Evolutionary conservation across 1,140 invertebrate species (phyloP).

Genomic region (Dendroctonus ponderosae): DNA sequence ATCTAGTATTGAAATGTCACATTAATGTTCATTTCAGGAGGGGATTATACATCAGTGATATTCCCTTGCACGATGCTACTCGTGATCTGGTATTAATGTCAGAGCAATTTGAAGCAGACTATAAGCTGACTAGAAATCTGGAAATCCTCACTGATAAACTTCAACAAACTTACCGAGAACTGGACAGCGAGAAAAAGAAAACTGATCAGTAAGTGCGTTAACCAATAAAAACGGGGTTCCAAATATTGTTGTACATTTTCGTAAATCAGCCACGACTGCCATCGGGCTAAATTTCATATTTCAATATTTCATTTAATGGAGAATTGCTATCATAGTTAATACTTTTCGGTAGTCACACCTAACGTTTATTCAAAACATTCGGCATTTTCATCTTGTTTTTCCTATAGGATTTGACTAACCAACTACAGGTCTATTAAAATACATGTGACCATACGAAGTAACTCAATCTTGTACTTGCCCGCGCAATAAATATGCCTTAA

Average conservation of each 20-base stretch:
- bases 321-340: too few relatives aligned
- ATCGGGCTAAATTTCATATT: too few relatives aligned
- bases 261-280: too few relatives aligned
- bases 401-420: too few relatives aligned
- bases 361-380: too few relatives aligned
- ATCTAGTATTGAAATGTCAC: not conserved
- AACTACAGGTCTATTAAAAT: too few relatives aligned
- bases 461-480: too few relatives aligned
- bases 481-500: too few relatives aligned
- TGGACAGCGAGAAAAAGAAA: constrained; percentile 95
- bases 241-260: not conserved
- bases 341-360: too few relatives aligned
- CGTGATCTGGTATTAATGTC: constrained; percentile 94
- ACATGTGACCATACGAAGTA: too few relatives aligned
- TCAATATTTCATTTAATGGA: too few relatives aligned
- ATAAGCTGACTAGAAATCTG: constrained; percentile 93
- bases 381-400: too few relatives aligned
- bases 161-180: constrained; percentile 90
- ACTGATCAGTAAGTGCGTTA: constrained; percentile 78
- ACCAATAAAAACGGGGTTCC: not conserved
- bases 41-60: constrained; percentile 90
- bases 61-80: constrained; percentile 95
- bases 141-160: constrained; percentile 95
- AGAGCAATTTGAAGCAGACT: constrained; percentile 97
- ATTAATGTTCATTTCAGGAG: constrained; percentile 56